Evolutionary conservation across 1,140 invertebrate genomes (phyloP).

Genomic region (Apolygus lucorum): DNA sequence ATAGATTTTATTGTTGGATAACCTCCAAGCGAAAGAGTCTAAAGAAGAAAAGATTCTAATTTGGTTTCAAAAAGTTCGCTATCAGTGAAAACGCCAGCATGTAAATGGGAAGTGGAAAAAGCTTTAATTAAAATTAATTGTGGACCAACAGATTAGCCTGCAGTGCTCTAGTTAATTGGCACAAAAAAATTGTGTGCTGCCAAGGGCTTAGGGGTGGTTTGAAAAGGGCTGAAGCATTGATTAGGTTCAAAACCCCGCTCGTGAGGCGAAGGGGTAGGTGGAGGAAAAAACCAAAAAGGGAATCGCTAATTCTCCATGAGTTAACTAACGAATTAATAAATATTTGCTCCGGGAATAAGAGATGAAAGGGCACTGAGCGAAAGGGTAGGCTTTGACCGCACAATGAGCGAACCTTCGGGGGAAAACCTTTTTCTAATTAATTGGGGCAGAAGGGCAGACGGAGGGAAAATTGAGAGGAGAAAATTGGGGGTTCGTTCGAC

Average conservation of each 20-base stretch:
- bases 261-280: no score
- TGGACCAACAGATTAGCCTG: not conserved
- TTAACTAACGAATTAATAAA: constrained; percentile 1
- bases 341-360: not conserved
- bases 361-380: not conserved
- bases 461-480: not conserved
- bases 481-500: not conserved
- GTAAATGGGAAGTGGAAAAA: not conserved
- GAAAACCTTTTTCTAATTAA: not conserved
- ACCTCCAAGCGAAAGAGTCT: not conserved
- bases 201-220: not conserved
- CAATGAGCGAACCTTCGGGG: not conserved
- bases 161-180: not conserved
- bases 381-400: not conserved
- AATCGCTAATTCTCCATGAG: constrained; percentile 1
- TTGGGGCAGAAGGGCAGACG: not conserved
- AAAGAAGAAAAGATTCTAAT: not conserved
- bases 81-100: not conserved
- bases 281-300: not conserved
- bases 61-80: not conserved
- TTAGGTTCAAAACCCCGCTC: no score
- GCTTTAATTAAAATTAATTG: constrained; percentile 2
- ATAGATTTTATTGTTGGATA: no score
- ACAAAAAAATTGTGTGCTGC: not conserved
- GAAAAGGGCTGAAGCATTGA: not conserved